phyloP scores from a whole-genome alignment of 2,888 invertebrate genomes.

The Hydrotaea cyrtoneurina region DNA sequence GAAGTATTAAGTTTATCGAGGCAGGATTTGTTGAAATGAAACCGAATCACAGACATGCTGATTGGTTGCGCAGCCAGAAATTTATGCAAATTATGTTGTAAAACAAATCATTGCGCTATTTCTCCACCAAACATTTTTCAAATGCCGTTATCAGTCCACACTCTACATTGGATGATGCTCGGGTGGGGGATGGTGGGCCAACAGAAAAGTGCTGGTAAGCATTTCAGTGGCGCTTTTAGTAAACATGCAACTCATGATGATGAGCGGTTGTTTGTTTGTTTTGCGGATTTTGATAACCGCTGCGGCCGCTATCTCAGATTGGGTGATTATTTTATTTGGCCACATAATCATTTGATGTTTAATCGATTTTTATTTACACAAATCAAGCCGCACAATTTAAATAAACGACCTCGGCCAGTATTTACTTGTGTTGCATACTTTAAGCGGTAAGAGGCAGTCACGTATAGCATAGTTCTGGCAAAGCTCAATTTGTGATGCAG shows the following conservation, averaged over 20 bases:
- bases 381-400: constrained; percentile 7
- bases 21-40: constrained; percentile 31
- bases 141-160: background rate
- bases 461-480: background rate
- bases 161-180: too few species aligned
- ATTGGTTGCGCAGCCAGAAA: background rate
- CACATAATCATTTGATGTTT: constrained; percentile 37
- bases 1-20: constrained; percentile 6
- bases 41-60: constrained; percentile 24
- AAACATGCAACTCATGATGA: constrained; percentile 16
- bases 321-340: constrained; percentile 18
- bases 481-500: background rate
- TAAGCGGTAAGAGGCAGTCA: background rate
- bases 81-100: constrained; percentile 31
- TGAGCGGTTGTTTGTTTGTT: background rate
- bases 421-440: background rate
- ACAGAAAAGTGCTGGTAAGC: background rate
- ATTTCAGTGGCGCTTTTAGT: background rate
- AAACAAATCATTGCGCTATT: background rate
- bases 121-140: too few species aligned
- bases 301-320: background rate
- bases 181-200: too few species aligned
- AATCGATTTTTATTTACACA: constrained; percentile 28
- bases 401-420: background rate
- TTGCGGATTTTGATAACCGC: constrained; percentile 3